phyloP scores from a whole-genome alignment of 2,113 vertebrate species.

The Cryptotis parvus region DNA sequence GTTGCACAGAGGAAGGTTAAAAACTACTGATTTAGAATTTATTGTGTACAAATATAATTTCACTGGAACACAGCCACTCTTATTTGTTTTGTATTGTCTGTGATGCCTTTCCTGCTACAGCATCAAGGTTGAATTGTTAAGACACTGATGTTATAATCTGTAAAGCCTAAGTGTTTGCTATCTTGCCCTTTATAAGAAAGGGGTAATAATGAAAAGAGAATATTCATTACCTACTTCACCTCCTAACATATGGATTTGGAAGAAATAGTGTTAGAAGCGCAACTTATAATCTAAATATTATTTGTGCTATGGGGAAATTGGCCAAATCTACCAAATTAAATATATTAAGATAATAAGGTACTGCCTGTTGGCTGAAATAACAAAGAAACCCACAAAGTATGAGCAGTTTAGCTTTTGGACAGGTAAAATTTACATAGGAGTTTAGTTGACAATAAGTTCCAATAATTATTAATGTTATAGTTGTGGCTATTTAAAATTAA shows the following conservation, averaged over 20 bases:
- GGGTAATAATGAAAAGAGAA: neutral
- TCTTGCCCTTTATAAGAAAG: neutral
- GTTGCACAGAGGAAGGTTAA: no score
- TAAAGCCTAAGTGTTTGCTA: neutral
- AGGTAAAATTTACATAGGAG: neutral
- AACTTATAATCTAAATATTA: neutral
- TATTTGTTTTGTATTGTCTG: neutral
- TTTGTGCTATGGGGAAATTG: neutral
- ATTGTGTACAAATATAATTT: neutral
- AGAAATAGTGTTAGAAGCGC: conserved; percentile 6
- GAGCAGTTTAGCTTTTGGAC: neutral
- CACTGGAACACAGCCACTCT: neutral
- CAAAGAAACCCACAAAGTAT: neutral
- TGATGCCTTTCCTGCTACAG: neutral
- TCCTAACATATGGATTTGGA: neutral
- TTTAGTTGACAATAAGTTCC: conserved; percentile 9
- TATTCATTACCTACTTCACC: neutral
- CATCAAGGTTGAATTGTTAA: neutral
- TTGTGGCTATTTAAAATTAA: neutral
- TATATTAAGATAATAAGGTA: neutral
- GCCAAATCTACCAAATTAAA: neutral
- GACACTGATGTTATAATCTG: neutral
- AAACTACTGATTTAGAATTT: neutral
- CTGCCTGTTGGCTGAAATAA: neutral
- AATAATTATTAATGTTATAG: neutral